These are phyloP conservation scores for Hypanus sabinus DNA, from an alignment of 2,113 vertebrate genomes.

Conservation along the genomic window DNA sequence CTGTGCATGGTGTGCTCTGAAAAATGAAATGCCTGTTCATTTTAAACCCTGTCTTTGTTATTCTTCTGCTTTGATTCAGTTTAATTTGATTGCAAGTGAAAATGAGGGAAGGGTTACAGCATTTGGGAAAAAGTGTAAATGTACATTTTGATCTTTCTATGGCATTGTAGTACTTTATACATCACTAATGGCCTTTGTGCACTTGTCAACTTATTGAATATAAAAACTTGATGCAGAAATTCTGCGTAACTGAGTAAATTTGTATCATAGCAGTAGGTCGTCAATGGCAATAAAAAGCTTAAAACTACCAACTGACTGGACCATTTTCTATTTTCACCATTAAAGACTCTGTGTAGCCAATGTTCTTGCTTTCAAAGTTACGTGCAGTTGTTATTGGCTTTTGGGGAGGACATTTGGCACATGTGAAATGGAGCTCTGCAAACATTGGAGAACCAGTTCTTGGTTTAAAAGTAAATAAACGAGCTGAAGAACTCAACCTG, in stretches of 20 bases:
- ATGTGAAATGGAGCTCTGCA: background rate
- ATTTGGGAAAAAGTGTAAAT: conserved; percentile 3
- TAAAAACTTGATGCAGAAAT: conserved; percentile 8
- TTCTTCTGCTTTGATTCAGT: background rate
- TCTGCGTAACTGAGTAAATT: conserved; percentile 13
- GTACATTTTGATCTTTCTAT: background rate
- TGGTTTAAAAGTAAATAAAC: too few relatives aligned
- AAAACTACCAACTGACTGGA: conserved; percentile 21
- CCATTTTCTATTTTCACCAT: background rate
- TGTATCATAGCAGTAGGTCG: background rate
- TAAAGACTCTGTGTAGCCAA: too few relatives aligned
- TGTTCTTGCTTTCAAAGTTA: background rate
- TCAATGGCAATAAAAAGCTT: conserved; percentile 33
- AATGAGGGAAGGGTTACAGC: background rate
- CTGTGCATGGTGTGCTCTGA: conserved; percentile 15
- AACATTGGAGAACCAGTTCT: background rate
- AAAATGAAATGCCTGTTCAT: conserved; percentile 6
- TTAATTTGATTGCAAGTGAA: background rate
- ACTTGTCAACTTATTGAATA: conserved; percentile 33
- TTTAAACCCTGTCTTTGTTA: background rate
- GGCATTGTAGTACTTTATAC: conserved; percentile 29
- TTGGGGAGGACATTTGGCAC: too few relatives aligned
- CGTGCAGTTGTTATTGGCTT: background rate
- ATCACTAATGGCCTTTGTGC: conserved; percentile 32
- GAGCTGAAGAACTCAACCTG: too few relatives aligned